phyloP scores from a whole-genome alignment of 2,797 vertebrate genomes.

The Otolemur crassicaudatus region DNA sequence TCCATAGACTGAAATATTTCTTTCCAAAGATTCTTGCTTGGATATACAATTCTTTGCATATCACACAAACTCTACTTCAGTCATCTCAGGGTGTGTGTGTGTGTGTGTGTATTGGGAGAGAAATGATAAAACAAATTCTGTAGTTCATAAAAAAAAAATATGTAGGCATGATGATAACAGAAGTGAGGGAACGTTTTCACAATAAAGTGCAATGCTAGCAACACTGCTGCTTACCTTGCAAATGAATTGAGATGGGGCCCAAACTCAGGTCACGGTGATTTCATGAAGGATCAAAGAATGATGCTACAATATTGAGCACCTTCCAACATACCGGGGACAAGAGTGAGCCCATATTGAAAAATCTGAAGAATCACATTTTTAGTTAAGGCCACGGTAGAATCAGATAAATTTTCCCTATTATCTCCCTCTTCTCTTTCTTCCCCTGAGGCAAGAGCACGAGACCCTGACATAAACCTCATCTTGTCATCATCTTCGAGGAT shows the following conservation, averaged over 20 bases:
- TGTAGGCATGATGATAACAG: background rate
- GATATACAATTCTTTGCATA: background rate
- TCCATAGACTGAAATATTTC: background rate
- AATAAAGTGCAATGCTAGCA: background rate
- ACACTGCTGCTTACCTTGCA: background rate
- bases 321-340: conserved; percentile 38
- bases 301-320: background rate
- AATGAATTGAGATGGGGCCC: conserved; percentile 24
- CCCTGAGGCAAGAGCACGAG: conserved; percentile 46
- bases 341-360: conserved; percentile 67
- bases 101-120: background rate
- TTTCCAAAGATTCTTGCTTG: conserved; percentile 9
- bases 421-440: conserved; percentile 29
- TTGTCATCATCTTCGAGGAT: conserved; percentile 61
- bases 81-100: background rate
- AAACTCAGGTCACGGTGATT: conserved; percentile 2
- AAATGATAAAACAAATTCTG: conserved; percentile 28
- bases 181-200: conserved; percentile 40
- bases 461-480: conserved; percentile 54
- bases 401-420: conserved; percentile 52
- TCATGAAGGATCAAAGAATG: conserved; percentile 32
- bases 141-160: conserved; percentile 21
- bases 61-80: background rate
- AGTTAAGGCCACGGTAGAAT: conserved; percentile 54
- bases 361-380: conserved; percentile 68